Base-by-base conservation (phyloP, 2,888 invertebrate genomes). In the Drosophila prostipennis region DNA sequence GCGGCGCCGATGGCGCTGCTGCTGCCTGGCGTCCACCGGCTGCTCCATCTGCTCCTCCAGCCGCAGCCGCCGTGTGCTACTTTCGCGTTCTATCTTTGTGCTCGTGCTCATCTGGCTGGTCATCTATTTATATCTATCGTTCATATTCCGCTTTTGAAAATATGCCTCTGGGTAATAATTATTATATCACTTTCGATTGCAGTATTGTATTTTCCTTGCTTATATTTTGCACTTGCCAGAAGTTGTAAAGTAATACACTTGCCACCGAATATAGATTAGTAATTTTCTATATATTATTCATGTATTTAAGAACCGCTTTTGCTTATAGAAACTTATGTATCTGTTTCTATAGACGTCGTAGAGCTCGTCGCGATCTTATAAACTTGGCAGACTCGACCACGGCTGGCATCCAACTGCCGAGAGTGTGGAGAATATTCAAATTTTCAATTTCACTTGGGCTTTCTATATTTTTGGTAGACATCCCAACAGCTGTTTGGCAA, bases 1-100 rank as follows among this genome's bases (percentile, higher is more conserved):
- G 74, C 94, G 94, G 71, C 95, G 93, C 51, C 95, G 93, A 79
- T 94, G 94, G 59, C 94, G 93, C 42, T 93, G 19, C 48, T 72
- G 75, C 45, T 56, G 56, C 5, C 63, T 61, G 61, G 54, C 39
- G 23, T 65, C 67, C 45, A 53, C 63, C 51, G 45, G 93, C 93
- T 89, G 94, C 60, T 86, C 82, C 63, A 76, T 76, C 60, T 76
- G 75, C 60, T 53, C 63, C 49, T 72, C 76, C 76, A 77, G 74
- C 13, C 61, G 48, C 26, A 6, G 26, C 23, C 26, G 40, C 34
- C 23, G 37, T 61, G 63, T 14, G 65, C 63, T 52, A 58, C 53
- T 80, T 67, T 63, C 46, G 39, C 56, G 49, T 45, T 57, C 40
- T 51, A 60, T 78, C 46, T 68, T 42, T 40, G 56, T 52, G 40